Base-by-base conservation (phyloP, 1,140 invertebrate species). In the Aphis gossypii region DNA sequence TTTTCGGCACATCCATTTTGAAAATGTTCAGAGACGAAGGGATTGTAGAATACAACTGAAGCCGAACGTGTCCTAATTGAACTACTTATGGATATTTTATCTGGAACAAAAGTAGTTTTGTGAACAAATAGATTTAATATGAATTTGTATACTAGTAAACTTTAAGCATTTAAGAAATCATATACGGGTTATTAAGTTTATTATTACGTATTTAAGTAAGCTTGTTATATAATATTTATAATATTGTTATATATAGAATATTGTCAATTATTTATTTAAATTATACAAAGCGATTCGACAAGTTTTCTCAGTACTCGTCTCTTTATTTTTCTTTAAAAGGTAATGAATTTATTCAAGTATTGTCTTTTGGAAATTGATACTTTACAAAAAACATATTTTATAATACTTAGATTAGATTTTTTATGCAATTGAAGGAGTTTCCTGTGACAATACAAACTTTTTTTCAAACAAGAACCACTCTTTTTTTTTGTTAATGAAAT, bases 1-100 rank as follows among this genome's bases (percentile, higher is more conserved):
- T 93, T 54, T 86, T 84, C 35, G 35, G 46, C 35, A 38, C 82
- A 54, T 25, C 35, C 2, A 41, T 93, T 86, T 41, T 41, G n/a
- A 93, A 41, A 84, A 7, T 93, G 76, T 84, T 93, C 18, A 93
- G 20, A 84, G 91, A 93, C 5, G 91, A 93, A 93, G 91, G 91
- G n/a, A 84, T 93, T 25, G 82, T 93, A 14, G 91, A 93, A 41
- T 93, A 93, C 23, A 44, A 11, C 18, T 93, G 44, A 92, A 23
- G 14, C 25, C 56, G 9, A 35, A 9, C 11, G 21, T 30, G 25
- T 89, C 14, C 35, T 87, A 46, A n/a, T 51, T 48, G 18, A 35
- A 87, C 30, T 21, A 35, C 48, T 18, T 21, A 48, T 6, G 38
- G 7, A 51, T 88, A 88, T 51, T 88, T 88, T 48, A 4, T 5